Percentiles rank a stretch among this genome's conserved stretches.
Conservation (phyloP, 2,888 invertebrate species). For the Stenichneumon culpator region DNA sequence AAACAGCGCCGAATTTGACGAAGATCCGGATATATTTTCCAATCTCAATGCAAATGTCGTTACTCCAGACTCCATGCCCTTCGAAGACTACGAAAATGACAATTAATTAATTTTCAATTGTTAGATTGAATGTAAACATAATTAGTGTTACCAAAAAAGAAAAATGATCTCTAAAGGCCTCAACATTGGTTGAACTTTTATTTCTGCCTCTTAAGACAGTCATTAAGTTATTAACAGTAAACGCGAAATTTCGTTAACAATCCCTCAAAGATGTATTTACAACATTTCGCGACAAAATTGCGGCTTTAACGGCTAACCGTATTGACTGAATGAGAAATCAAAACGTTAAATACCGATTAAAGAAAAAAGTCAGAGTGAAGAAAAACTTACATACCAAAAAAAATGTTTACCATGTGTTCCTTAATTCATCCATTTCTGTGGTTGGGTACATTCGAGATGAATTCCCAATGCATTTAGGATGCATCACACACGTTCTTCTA, state of each 20-base stretch:
- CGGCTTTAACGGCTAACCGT: neutral
- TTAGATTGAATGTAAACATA: neutral
- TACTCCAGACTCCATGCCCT: too few species aligned
- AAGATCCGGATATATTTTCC: neutral
- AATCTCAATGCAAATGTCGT: constrained; percentile 1
- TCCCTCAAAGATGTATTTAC: constrained; percentile 34
- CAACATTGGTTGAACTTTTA: constrained; percentile 13
- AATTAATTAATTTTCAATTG: neutral
- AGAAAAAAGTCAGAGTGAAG: neutral
- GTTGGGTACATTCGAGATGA: too few species aligned
- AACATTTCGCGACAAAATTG: constrained; percentile 16
- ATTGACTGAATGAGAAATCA: neutral
- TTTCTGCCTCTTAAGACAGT: constrained; percentile 4
- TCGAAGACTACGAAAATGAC: neutral
- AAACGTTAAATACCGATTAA: neutral
- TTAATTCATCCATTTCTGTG: too few species aligned
- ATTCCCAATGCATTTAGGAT: too few species aligned
- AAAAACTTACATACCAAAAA: too few species aligned
- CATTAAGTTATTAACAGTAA: constrained; percentile 9
- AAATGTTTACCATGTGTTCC: too few species aligned
- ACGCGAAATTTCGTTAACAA: constrained; percentile 25
- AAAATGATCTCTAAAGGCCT: neutral
- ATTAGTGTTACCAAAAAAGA: neutral
- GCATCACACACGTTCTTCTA: too few species aligned
- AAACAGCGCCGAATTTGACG: neutral